Evolutionary conservation across 1,140 invertebrate species (phyloP), one percentile per base, ranked within the genome.

Genomic region (Akabosia matsudoensis): DNA sequence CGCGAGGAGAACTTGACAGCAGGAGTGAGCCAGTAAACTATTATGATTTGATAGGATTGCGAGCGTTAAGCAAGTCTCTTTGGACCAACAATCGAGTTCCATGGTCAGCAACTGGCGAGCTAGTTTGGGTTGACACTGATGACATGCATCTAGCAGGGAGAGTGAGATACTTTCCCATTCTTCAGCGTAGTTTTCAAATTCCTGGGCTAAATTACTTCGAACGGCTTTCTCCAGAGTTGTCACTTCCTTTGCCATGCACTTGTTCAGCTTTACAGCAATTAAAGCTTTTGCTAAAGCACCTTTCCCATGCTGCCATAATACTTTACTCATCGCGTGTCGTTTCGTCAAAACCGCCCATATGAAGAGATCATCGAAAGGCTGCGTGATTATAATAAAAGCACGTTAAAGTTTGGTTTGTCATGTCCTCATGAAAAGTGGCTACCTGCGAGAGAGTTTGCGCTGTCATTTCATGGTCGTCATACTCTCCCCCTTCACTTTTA

Each of bases 341-440:
- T 98, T 97, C 72, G 96, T 97, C 51, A 99, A 84, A 0, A 99
- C 96, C 22, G 97, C 94, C 97, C 97, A 99, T 82, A 97, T 90
- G 87, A 96, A 86, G 70, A 97, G 86, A 84, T 97, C 94, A 84
- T 95, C 95, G 85, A 97, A 98, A 0, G 97, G 97, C 85, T 95
- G 97, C n/a, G 83, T 45, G 37, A 7, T 10, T 10, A 45, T 7
- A 94, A 91, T 84, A 97, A 97, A 34, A 10, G 86, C n/a, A 26
- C 33, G 13, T 76, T 10, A 45, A 45, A 45, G 7, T 45, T 45
- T 45, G 75, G 77, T n/a, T 73, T 73, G 3, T 0, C 91, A 92
- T 84, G 93, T 85, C 51, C 91, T 18, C 70, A n/a, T n/a, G n/a
- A n/a, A n/a, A n/a, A n/a, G n/a, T n/a, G n/a, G n/a, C n/a, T n/a